Conservation (phyloP, 2,797 vertebrate species). For the Anabas testudineus region DNA sequence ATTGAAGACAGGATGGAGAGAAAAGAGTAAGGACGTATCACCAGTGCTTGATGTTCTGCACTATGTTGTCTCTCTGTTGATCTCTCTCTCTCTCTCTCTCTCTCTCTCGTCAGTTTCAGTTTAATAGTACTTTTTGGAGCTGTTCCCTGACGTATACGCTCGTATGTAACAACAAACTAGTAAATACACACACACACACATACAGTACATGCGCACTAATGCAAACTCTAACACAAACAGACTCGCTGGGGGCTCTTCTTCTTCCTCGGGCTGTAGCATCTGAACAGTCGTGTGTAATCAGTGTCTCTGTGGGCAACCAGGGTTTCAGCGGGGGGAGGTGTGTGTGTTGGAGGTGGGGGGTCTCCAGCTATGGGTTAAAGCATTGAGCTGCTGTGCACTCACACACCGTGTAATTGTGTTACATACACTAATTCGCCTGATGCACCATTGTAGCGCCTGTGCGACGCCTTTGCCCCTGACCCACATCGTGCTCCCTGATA, state of each 20-base stretch:
- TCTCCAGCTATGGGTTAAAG: slow-evolving; percentile 64
- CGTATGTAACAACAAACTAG: slow-evolving; percentile 23
- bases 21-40: slow-evolving; percentile 25
- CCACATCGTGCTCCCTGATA: slow-evolving; percentile 60
- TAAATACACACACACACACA: slow-evolving; percentile 3
- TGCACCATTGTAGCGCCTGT: slow-evolving; percentile 55
- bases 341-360: slow-evolving; percentile 49
- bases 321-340: slow-evolving; percentile 47
- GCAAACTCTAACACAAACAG: slow-evolving; percentile 18
- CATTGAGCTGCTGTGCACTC: slow-evolving; percentile 71
- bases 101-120: slow-evolving; percentile 13
- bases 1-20: slow-evolving; percentile 38
- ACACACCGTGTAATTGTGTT: slow-evolving; percentile 79
- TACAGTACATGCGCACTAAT: slow-evolving; percentile 7
- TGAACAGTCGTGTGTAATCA: slow-evolving; percentile 82
- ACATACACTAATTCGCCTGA: slow-evolving; percentile 77
- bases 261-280: slow-evolving; percentile 75
- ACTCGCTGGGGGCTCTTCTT: slow-evolving; percentile 55
- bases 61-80: slow-evolving; percentile 34
- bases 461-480: slow-evolving; percentile 61
- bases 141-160: slow-evolving; percentile 2
- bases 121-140: slow-evolving; percentile 18
- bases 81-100: neutral
- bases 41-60: slow-evolving; percentile 41
- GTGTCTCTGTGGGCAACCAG: slow-evolving; percentile 75